Evolutionary conservation across 2,797 vertebrate species (phyloP).

Genomic region (Sebastes oblongus): DNA sequence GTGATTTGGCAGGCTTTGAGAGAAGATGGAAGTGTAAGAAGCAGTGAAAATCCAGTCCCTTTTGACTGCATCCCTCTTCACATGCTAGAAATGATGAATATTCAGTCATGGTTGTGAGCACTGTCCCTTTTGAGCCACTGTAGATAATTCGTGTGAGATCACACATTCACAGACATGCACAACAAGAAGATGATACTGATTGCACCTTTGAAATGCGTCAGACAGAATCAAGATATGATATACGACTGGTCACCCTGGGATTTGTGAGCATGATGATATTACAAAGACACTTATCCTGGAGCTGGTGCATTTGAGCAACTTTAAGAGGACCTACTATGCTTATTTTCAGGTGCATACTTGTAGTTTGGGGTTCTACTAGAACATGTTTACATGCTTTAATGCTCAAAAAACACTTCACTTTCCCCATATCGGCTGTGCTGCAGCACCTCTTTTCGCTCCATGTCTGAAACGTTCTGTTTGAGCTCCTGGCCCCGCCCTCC

Average conservation of each 20-base stretch:
- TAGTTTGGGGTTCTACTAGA: no score
- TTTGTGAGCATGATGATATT: background rate
- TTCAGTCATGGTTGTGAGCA: background rate
- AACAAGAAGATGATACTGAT: background rate
- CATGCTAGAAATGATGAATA: background rate
- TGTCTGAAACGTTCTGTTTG: no score
- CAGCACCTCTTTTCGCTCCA: no score
- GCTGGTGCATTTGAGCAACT: background rate
- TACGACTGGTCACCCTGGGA: background rate
- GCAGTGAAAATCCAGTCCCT: no score
- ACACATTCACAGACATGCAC: background rate
- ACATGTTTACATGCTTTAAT: no score
- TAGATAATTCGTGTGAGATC: background rate
- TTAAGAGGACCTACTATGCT: background rate
- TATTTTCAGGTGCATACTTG: no score
- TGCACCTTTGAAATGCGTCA: background rate
- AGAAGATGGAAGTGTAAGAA: no score
- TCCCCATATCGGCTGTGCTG: rapidly evolving
- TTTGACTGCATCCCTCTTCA: no score
- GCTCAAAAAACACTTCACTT: no score
- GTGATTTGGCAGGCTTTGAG: no score
- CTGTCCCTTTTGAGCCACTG: background rate
- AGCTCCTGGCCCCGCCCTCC: no score
- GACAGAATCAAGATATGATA: background rate
- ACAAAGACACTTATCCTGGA: background rate